Evolutionary conservation across 1,140 invertebrate species (phyloP).

Genomic region (Andricus grossulariae): DNA sequence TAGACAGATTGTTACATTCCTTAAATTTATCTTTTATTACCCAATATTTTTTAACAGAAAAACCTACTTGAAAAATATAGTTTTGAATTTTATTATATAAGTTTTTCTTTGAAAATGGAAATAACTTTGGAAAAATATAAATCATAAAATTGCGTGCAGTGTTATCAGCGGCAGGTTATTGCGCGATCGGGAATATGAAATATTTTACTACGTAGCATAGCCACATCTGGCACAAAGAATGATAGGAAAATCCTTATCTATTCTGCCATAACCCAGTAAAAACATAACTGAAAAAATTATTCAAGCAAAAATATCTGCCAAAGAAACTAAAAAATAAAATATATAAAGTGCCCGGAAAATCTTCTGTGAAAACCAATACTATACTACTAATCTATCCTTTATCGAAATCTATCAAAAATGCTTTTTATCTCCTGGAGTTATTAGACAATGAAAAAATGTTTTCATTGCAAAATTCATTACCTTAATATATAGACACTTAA

Average conservation of each 20-base stretch:
- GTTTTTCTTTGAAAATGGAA: not conserved
- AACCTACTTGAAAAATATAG: no score
- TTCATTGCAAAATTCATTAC: no score
- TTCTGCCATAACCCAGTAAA: constrained; percentile 9
- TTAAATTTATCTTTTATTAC: no score
- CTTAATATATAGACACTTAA: no score
- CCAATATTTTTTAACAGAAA: no score
- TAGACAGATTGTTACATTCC: no score
- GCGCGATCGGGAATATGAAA: constrained; percentile 47
- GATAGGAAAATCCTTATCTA: constrained; percentile 12
- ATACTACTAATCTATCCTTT: no score
- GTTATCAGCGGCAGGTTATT: constrained; percentile 43
- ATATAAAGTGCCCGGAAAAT: no score
- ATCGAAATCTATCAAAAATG: no score
- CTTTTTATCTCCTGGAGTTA: no score
- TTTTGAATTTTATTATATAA: not conserved
- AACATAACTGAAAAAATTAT: not conserved
- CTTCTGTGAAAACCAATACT: no score
- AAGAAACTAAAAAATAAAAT: not conserved
- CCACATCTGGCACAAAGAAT: not conserved
- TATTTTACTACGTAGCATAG: constrained; percentile 47
- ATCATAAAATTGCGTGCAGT: constrained; percentile 27
- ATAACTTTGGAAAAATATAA: not conserved
- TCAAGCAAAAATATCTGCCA: not conserved
- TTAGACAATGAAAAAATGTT: no score